Evolutionary conservation across 2,888 invertebrate species (phyloP), one percentile per base, ranked within the genome.

Genomic region (Bursaphelenchus okinawaensis): DNA sequence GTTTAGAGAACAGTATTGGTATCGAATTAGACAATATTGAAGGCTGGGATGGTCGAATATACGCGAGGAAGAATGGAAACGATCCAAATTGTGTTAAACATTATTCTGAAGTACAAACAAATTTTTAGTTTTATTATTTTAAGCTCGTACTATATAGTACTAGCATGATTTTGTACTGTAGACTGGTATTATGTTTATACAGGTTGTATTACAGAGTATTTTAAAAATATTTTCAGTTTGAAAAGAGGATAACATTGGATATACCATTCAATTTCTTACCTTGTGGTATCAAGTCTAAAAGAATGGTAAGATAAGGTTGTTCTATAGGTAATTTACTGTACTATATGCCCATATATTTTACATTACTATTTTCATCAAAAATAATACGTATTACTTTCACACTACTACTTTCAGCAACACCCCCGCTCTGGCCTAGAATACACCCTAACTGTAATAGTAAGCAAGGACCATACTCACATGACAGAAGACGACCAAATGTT

Each of bases 401-500:
- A n/a, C n/a, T 4, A 22, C 16, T 19, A 26, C 16, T 73, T 68
- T 70, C 27, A 68, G 69, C 55, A 20, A 28, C 31, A 73, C 27
- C 68, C 68, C 19, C 23, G 27, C 7, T 20, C 28, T 1, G 72
- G 72, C 22, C n/a, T 70, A 7, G 73, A 69, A 57, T 69, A 69
- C 28, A 54, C 63, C 3, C 23, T 69, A 16, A 63, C 52, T 9
- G 24, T 74, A 2, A 54, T 69, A 6, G 28, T 69, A n/a, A 70
- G 70, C 27, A 65, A 69, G 52, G 57, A 56, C 55, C 68, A 68
- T 27, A 55, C 28, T 24, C 63, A 73, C 27, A 56, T 69, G 29
- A 69, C 69, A 3, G 72, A 69, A 67, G 69, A 69, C 54, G 69
- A 69, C 51, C 67, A 66, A 27, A 52, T 69, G 55, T 68, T 68